Evolutionary conservation across 2,113 vertebrate species (phyloP), one percentile per base, ranked within the genome.

Genomic region (Hippocampus zosterae): DNA sequence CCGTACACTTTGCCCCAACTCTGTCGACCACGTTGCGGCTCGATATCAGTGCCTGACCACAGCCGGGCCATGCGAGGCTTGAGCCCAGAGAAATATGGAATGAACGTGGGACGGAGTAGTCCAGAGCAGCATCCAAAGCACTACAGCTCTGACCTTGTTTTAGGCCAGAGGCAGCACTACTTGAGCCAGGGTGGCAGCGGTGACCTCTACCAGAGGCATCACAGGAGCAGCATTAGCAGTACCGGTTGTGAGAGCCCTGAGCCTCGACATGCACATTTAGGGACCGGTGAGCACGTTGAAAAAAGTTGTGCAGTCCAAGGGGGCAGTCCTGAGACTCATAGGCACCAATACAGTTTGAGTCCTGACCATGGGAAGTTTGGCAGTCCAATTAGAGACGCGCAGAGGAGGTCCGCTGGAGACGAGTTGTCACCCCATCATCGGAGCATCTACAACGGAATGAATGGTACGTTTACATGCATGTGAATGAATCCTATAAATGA

Each of bases 181-280:
- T 86, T 78, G 88, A 93, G 83, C 85, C 95, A 48, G 90, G 94
- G 90, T 79, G 95, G 88, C 90, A 94, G 93, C 37, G 93, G 94
- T 0, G 96, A 98, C 76, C 93, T 95, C 65, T 96, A 94, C 74
- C 95, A 93, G 86, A 94, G 94, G 88, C 95, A 95, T 90, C 94
- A 96, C 88, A 91, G 95, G 78, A 92, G 90, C 70, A 90, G 91
- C 79, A 78, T 92, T 16, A 89, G 88, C 71, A 75, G 88, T 19
- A 74, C 72, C 1, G 91, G 94, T 1, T 92, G 93, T 2, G 89
- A 93, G 25, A 98, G 96, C 76, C 96, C 96, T 0, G 96, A 98
- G 55, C 93, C 93, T 27, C 94, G 96, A 68, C 94, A 95, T 23
- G 89, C 89, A 0, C 87, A 92, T 2, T 87, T 94, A 23, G 95